Percentiles rank a stretch among this genome's conserved stretches.
Conservation (phyloP, 2,113 vertebrate species). For the Eretmochelys imbricata region DNA sequence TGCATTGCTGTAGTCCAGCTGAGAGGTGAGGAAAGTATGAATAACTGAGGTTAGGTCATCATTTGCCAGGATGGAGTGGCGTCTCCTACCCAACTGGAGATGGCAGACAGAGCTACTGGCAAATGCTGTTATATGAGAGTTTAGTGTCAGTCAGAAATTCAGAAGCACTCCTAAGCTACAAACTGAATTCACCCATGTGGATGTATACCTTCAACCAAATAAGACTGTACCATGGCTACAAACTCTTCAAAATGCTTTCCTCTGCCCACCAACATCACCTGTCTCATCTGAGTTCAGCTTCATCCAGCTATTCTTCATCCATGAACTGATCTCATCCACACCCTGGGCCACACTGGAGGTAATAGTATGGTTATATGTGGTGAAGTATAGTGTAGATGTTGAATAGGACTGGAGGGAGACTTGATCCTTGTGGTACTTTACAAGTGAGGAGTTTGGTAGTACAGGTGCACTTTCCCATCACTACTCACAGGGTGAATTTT, state of each 20-base stretch:
- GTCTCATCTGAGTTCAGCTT: not conserved
- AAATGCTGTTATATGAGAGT: not conserved
- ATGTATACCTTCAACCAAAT: not conserved
- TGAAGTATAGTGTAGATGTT: not conserved
- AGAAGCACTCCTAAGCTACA: not conserved
- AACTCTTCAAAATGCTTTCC: not conserved
- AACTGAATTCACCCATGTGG: not conserved
- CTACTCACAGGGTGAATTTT: not conserved
- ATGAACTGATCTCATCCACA: no score
- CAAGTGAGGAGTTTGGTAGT: not conserved
- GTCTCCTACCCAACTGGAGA: not conserved
- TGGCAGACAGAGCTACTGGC: not conserved
- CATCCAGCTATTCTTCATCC: not conserved
- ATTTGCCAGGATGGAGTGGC: not conserved
- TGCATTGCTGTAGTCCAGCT: accelerated
- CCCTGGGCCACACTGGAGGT: accelerated
- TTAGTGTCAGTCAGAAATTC: not conserved
- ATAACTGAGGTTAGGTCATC: not conserved
- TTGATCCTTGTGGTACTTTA: accelerated
- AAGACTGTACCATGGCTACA: not conserved
- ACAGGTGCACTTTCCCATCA: not conserved
- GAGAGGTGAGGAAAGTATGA: not conserved
- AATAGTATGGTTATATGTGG: accelerated
- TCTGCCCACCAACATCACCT: accelerated
- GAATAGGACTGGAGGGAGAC: not conserved